These are phyloP conservation scores for Mormyrus iriodes DNA, from an alignment of 2,113 vertebrate species.

Conservation along the genomic window DNA sequence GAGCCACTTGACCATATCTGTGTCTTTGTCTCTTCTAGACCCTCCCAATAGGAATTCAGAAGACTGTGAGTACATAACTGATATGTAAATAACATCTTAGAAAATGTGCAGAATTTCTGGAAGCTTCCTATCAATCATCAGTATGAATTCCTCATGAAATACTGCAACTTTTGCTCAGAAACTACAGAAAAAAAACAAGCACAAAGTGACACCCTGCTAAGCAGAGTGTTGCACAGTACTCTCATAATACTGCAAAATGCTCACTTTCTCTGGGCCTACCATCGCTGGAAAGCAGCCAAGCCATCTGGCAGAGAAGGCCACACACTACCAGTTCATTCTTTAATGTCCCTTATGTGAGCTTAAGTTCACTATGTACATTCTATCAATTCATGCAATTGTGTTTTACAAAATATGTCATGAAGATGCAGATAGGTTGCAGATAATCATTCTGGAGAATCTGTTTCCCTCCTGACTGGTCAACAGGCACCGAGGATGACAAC, in stretches of 20 bases:
- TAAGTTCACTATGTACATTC: background rate
- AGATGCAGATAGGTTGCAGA: background rate
- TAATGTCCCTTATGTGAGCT: background rate
- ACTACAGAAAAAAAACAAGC: background rate
- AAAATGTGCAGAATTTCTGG: background rate
- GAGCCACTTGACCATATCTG: background rate
- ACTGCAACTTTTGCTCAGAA: background rate
- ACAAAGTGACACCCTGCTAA: background rate
- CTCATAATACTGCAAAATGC: too few species aligned
- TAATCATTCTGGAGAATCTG: background rate
- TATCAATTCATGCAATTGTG: background rate
- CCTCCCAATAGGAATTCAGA: background rate
- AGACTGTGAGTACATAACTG: background rate
- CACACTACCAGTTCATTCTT: background rate
- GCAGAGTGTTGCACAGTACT: too few species aligned
- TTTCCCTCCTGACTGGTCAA: background rate
- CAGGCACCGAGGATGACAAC: background rate
- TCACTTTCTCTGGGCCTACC: too few species aligned
- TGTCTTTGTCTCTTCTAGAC: background rate
- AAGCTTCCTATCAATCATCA: background rate
- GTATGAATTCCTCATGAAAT: background rate
- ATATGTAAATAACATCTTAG: background rate
- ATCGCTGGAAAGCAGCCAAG: too few species aligned
- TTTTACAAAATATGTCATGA: background rate
- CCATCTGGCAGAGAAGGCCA: background rate